These are phyloP conservation scores for Corythucha ciliata DNA, from an alignment of 2,888 invertebrate genomes.

Conservation along the genomic window DNA sequence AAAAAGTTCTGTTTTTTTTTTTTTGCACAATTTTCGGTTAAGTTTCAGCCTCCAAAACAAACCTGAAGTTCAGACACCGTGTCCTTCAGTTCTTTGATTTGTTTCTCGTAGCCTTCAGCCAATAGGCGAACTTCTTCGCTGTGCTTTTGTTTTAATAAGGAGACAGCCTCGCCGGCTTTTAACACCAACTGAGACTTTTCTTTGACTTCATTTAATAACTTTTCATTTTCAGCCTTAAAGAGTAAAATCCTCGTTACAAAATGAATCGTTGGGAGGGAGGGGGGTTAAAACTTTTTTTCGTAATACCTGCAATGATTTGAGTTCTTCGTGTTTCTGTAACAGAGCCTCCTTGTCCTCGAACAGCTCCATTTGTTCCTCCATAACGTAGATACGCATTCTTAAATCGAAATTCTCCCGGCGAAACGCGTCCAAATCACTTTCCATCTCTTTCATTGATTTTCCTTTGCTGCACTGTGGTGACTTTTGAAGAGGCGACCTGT, in stretches of 20 bases:
- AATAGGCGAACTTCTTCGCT: constrained; percentile 44
- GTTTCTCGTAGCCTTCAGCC: no score
- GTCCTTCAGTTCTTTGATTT: no score
- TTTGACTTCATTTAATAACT: constrained; percentile 61
- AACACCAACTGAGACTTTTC: constrained; percentile 77
- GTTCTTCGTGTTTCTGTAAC: no score
- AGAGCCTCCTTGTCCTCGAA: constrained; percentile 39
- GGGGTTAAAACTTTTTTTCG: no score
- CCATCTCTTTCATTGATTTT: constrained; percentile 79
- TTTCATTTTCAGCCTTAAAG: constrained; percentile 70
- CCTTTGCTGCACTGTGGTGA: constrained; percentile 46
- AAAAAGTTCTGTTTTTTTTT: no score
- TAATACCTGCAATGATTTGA: no score
- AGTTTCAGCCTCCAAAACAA: no score
- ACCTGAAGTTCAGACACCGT: no score
- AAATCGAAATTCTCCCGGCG: constrained; percentile 89
- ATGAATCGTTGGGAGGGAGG: no score
- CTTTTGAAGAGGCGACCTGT: constrained; percentile 24
- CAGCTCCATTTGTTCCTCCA: constrained; percentile 60
- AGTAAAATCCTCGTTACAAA: no score
- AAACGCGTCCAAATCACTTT: constrained; percentile 70
- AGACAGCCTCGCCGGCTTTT: constrained; percentile 75
- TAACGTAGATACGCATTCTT: constrained; percentile 79
- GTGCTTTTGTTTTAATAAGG: constrained; percentile 57
- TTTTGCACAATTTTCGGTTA: no score